Conservation (phyloP, 2,113 vertebrate genomes). For the Raja brachyura region DNA sequence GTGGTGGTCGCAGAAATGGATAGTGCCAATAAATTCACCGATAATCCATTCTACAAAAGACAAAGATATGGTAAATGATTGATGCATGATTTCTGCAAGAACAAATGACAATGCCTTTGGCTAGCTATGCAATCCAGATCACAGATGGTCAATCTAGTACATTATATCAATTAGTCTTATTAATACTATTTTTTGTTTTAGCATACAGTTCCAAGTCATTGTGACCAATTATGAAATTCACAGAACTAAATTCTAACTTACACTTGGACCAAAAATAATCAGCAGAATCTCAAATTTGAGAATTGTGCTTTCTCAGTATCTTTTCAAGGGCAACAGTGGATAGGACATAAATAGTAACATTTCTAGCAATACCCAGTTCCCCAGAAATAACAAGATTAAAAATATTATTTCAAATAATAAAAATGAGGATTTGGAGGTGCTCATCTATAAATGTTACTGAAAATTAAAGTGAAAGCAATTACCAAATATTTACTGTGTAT, state of each 20-base stretch:
- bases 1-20: slow-evolving; percentile 47
- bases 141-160: background rate
- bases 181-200: background rate
- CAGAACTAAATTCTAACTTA: background rate
- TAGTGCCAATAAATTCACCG: slow-evolving; percentile 48
- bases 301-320: background rate
- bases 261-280: background rate
- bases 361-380: too few relatives aligned
- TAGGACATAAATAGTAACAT: background rate
- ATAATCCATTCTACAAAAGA: slow-evolving; percentile 49
- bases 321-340: background rate
- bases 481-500: background rate
- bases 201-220: background rate
- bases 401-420: background rate
- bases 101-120: background rate
- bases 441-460: too few relatives aligned
- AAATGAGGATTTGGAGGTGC: background rate
- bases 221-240: background rate
- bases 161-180: background rate
- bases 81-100: background rate
- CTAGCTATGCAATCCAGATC: background rate
- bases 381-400: background rate
- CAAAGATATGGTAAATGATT: background rate
- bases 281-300: background rate
- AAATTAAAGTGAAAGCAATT: background rate